These are phyloP conservation scores for Caloenas nicobarica DNA, from an alignment of 2,113 vertebrate species.

Conservation along the genomic window DNA sequence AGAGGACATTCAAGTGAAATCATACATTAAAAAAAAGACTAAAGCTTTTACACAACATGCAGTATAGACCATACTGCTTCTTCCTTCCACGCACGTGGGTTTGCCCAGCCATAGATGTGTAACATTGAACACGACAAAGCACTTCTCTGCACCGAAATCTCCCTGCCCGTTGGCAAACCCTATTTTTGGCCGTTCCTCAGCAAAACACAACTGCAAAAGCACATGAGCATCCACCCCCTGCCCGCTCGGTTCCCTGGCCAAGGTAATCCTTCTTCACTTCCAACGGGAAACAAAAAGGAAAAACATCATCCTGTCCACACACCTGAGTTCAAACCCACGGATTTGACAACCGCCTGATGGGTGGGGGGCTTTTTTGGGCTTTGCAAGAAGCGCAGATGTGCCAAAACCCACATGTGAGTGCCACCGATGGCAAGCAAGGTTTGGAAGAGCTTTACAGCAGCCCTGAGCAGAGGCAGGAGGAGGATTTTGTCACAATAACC, in stretches of 20 bases:
- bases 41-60: not conserved
- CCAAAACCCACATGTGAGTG: not conserved
- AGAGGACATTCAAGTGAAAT: not conserved
- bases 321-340: fast-evolving
- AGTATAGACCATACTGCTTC: not conserved
- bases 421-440: not conserved
- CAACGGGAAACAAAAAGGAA: not conserved
- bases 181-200: not conserved
- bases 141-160: not conserved
- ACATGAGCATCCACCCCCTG: not conserved
- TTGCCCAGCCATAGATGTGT: not conserved
- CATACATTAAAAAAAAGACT: not conserved
- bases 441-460: not conserved
- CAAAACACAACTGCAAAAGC: not conserved
- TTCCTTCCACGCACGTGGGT: fast-evolving
- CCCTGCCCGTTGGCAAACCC: not conserved
- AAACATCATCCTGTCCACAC: not conserved
- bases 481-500: not conserved
- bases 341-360: not conserved
- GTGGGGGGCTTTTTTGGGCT: not conserved
- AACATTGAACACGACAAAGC: fast-evolving
- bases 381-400: not conserved
- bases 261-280: not conserved
- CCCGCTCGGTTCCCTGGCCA: not conserved
- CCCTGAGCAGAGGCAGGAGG: not conserved